These are phyloP conservation scores for Xiphydria camelus DNA, from an alignment of 2,888 invertebrate genomes.

Conservation along the genomic window DNA sequence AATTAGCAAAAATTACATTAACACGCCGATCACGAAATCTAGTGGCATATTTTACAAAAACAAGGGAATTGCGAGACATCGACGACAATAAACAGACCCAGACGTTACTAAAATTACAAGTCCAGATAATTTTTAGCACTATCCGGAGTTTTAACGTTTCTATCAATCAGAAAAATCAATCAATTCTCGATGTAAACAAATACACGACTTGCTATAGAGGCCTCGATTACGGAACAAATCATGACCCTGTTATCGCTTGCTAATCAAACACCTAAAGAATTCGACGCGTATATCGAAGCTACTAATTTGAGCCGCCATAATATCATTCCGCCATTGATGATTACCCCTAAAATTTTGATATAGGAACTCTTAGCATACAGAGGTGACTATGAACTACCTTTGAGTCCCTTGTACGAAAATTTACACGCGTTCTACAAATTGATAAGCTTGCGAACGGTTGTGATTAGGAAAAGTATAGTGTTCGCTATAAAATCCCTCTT, in stretches of 20 bases:
- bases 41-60: no score
- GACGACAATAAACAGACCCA: constrained; percentile 13
- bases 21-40: no score
- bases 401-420: constrained; percentile 3
- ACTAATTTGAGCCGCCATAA: constrained; percentile 19
- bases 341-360: constrained; percentile 15
- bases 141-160: no score
- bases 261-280: no score
- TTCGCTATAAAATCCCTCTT: constrained; percentile 19
- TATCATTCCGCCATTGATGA: constrained; percentile 16
- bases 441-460: constrained; percentile 4
- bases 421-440: constrained; percentile 10
- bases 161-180: no score
- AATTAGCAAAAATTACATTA: no score
- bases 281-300: constrained; percentile 17
- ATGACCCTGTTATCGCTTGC: no score
- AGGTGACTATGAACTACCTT: constrained; percentile 17
- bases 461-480: constrained; percentile 9
- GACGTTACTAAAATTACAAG: constrained; percentile 14
- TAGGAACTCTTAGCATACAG: constrained; percentile 14
- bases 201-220: no score
- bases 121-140: constrained; percentile 19
- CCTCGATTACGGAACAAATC: no score
- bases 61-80: constrained; percentile 4
- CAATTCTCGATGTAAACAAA: no score